Evolutionary conservation across 2,797 vertebrate genomes (phyloP), one percentile per base, ranked within the genome.

Genomic region (Pantherophis vulpinus): DNA sequence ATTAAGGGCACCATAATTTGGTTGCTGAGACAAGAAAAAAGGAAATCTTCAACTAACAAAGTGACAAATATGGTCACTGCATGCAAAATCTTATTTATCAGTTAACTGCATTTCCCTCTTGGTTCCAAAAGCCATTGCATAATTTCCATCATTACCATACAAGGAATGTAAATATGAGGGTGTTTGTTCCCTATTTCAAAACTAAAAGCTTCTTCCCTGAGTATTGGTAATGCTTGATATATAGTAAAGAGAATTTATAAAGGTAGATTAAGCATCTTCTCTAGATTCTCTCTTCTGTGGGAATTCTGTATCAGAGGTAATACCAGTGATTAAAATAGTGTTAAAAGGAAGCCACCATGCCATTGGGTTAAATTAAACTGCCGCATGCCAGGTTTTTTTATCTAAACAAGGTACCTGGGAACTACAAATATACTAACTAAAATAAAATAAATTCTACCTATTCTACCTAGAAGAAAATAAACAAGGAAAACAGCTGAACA

Each of bases 361-460:
- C 5, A 70, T 27, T 96, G 93, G 96, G 92, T 89, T 95, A 94
- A 95, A 89, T 83, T 91, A 95, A 96, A 94, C 83, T 20, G n/a
- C 16, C 5, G 74, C 20, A 23, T 47, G 89, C 90, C 87, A 86
- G 91, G 29, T 74, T 60, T 58, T 89, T 87, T 54, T 88, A 58
- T 18, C 58, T n/a, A 8, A 92, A 86, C 70, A 25, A 37, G 37
- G 1, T 0, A 7, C 0, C 0, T 0, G 27, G 87, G 60, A 29
- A 60, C 29, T 2, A 55, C 11, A 92, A 94, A 94, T 12, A 20
- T 88, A 29, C 56, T 29, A 63, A 11, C 27, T 63, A 29, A 63
- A 63, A 63, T 25, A 63, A 61, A 61, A 27, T 61, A 61, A 61
- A 61, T 61, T 61, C 60, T 61, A 61, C 23, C 9, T 61, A 4